Evolutionary conservation across 1,140 invertebrate species (phyloP), one percentile per base, ranked within the genome.

Genomic region (Neuroterus valhalla): DNA sequence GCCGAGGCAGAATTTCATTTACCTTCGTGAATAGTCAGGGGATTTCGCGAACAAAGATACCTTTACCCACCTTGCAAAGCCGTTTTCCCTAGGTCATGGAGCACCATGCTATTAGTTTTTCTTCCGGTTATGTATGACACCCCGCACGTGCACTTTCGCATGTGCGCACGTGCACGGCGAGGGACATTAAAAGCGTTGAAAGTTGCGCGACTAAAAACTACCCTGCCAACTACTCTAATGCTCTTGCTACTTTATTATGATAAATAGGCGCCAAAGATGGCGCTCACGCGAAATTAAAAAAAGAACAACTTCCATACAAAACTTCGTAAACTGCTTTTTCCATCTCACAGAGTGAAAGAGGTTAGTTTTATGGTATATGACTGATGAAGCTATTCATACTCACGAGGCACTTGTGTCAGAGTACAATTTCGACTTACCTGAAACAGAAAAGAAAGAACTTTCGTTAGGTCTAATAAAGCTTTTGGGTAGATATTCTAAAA

Each of bases 241-340:
- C 55, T 14, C 55, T 62, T 62, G 21, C 55, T 15, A 62, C 55
- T 62, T 62, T 62, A 62, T 62, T 62, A 62, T 62, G 55, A 62
- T 62, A 62, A 62, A 62, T 62, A 31, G 55, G n/a, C 55, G n/a
- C 55, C 55, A 1, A 62, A 62, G 23, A 26, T 15, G 3, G 3
- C 55, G 55, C 55, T 62, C 26, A 17, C n/a, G 21, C 14, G 21
- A 62, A 62, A 62, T 62, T 62, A 62, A 62, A 62, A 55, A 62
- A n/a, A 31, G 2, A 62, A 23, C 23, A 14, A 62, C 23, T 62
- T 31, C n/a, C 23, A 12, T 38, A 2, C 55, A 5, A 17, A 48
- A n/a, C 8, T 48, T 19, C 19, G 1, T 21, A n/a, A 48, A 8
- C 46, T 17, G n/a, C 46, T 48, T 48, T n/a, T 48, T 48, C n/a